A percentile compares a stretch with the other conserved stretches of the same genome.
Conservation (phyloP, 37 sponge, comb jelly and placozoan genomes). For the Oopsacas minuta region DNA sequence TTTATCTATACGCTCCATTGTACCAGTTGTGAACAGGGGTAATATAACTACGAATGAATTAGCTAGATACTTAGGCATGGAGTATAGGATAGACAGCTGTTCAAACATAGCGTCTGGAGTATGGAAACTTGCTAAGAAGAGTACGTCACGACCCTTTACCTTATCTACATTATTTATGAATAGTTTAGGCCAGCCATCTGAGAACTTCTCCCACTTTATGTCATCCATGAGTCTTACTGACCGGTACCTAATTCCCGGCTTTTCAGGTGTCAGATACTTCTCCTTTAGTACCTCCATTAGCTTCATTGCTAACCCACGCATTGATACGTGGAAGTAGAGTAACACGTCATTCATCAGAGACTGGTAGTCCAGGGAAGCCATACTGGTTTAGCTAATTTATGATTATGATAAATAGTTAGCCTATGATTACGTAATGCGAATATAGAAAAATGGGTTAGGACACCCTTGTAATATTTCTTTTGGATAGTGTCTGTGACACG, state of each 20-base stretch:
- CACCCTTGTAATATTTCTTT: too few species aligned
- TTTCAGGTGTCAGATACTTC: background rate
- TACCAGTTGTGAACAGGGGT: constrained; percentile 83
- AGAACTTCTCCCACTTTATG: constrained; percentile 53
- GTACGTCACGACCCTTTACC: constrained; percentile 76
- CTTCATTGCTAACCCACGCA: background rate
- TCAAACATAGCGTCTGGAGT: constrained; percentile 63
- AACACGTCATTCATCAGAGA: background rate
- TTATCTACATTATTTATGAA: constrained; percentile 69
- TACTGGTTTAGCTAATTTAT: too few species aligned
- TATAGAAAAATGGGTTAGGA: too few species aligned
- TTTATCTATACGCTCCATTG: constrained; percentile 81
- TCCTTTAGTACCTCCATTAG: background rate
- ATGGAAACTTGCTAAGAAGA: constrained; percentile 69
- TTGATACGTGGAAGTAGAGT: background rate
- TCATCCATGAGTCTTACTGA: constrained; percentile 34
- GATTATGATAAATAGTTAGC: too few species aligned
- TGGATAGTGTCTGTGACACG: too few species aligned
- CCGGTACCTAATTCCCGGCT: constrained; percentile 24
- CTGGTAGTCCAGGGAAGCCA: background rate
- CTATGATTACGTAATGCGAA: too few species aligned
- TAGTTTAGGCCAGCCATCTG: constrained; percentile 79
- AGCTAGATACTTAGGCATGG: constrained; percentile 73
- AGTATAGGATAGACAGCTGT: constrained; percentile 76
- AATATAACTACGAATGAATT: constrained; percentile 74